Conservation (phyloP, 1,140 invertebrate genomes). For the Drosophila varians region DNA sequence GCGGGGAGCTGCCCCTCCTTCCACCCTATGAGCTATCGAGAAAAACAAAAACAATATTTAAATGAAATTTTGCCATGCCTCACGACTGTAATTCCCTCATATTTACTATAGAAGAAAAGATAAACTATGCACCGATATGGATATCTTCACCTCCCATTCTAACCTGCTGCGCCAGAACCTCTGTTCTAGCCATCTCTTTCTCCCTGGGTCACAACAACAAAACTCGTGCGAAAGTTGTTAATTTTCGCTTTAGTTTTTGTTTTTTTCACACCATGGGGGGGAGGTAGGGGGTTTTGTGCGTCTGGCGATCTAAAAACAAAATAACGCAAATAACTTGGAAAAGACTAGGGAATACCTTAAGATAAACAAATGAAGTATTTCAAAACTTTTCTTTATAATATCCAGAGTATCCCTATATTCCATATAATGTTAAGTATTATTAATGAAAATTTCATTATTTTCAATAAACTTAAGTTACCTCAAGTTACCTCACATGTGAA, state of each 20-base stretch:
- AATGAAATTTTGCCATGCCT: slow-evolving; percentile 46
- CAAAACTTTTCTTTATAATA: too few relatives aligned
- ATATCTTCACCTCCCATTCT: background rate
- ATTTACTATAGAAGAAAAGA: slow-evolving; percentile 35
- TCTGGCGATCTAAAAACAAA: slow-evolving; percentile 44
- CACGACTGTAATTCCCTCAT: slow-evolving; percentile 56
- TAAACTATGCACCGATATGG: slow-evolving; percentile 39
- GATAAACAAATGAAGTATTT: too few relatives aligned
- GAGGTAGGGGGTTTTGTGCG: slow-evolving; percentile 1
- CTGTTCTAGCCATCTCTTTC: background rate
- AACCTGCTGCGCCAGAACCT: background rate
- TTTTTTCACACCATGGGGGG: slow-evolving; percentile 54
- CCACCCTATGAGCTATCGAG: too few relatives aligned
- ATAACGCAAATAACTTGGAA: background rate
- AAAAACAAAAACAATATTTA: slow-evolving; percentile 44
- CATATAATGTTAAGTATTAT: too few relatives aligned
- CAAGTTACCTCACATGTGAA: slow-evolving; percentile 3
- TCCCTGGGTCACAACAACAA: slow-evolving; percentile 13
- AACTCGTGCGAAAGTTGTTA: slow-evolving; percentile 60
- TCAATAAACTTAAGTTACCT: too few relatives aligned
- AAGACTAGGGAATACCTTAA: background rate
- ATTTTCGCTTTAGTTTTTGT: slow-evolving; percentile 40
- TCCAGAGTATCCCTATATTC: too few relatives aligned
- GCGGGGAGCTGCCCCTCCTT: too few relatives aligned
- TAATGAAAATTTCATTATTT: too few relatives aligned